phyloP scores from a whole-genome alignment of 2,888 invertebrate genomes.

The Fragum sueziense region DNA sequence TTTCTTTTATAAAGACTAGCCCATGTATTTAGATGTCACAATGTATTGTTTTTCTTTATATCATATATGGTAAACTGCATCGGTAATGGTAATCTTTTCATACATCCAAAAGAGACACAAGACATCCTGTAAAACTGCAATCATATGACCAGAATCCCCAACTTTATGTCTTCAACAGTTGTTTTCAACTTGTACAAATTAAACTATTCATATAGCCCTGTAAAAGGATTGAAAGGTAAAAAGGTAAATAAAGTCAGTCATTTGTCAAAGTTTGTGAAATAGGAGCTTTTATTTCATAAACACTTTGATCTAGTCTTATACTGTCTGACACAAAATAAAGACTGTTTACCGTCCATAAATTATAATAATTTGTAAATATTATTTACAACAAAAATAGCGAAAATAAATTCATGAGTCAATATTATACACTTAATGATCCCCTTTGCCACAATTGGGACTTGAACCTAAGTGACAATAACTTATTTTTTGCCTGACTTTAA shows the following conservation, averaged over 20 bases:
- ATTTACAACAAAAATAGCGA: conserved; percentile 8
- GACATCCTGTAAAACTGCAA: no score
- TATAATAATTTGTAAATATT: conserved; percentile 10
- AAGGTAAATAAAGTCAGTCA: conserved; percentile 15
- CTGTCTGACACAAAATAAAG: neutral
- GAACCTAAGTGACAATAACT: neutral
- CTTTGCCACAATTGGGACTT: neutral
- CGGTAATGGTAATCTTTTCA: no score
- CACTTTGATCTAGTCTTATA: conserved; percentile 13
- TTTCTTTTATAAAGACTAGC: neutral
- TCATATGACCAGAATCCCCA: neutral
- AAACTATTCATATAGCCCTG: neutral
- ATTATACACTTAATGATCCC: neutral
- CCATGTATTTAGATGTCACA: no score
- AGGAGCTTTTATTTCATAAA: conserved; percentile 8
- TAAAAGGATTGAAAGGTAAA: neutral
- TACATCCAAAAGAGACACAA: no score
- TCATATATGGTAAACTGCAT: no score
- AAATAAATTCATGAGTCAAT: neutral
- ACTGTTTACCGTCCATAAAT: conserved; percentile 4
- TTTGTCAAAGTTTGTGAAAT: conserved; percentile 19
- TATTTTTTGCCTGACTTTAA: neutral
- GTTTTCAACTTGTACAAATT: neutral
- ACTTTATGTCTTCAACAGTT: neutral
- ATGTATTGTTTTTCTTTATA: no score